Conservation (phyloP, 2,888 invertebrate species). For the Drosophila diplacantha region DNA sequence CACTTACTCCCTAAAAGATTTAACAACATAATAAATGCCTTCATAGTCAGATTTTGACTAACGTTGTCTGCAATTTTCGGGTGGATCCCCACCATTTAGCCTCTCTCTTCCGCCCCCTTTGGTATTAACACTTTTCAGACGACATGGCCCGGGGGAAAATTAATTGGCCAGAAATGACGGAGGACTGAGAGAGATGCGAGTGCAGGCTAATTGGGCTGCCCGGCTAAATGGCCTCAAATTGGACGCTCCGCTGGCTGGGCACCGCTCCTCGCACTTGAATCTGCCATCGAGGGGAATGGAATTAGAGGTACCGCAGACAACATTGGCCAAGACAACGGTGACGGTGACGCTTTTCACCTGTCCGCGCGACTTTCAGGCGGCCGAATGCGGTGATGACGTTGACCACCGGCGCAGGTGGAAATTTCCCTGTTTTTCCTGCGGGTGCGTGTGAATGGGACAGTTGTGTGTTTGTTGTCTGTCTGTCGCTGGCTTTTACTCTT, state of each 20-base stretch:
- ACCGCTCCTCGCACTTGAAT: neutral
- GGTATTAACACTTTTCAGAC: conserved; percentile 28
- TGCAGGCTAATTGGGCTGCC: conserved; percentile 45
- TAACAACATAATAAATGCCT: conserved; percentile 10
- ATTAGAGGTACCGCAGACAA: conserved; percentile 20
- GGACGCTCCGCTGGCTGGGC: conserved; percentile 44
- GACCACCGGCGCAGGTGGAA: conserved; percentile 64
- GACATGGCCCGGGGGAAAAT: neutral
- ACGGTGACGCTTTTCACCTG: conserved; percentile 60
- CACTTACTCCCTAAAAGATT: neutral
- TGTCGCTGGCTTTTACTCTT: conserved; percentile 28
- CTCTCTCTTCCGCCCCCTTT: neutral
- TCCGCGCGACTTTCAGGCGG: conserved; percentile 32
- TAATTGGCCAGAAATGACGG: conserved; percentile 33
- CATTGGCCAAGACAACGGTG: conserved; percentile 9
- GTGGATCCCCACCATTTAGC: conserved; percentile 2
- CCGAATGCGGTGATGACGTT: conserved; percentile 57
- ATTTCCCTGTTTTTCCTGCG: conserved; percentile 22
- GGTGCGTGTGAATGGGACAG: conserved; percentile 67
- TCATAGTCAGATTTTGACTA: conserved; percentile 2
- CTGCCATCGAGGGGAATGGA: conserved; percentile 3
- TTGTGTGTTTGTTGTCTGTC: conserved; percentile 36
- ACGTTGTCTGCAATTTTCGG: conserved; percentile 1
- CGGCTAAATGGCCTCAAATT: conserved; percentile 53
- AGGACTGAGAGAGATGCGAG: conserved; percentile 16